Evolutionary conservation across 1,140 invertebrate species (phyloP), one percentile per base, ranked within the genome.

Genomic region (Batillaria attramentaria): DNA sequence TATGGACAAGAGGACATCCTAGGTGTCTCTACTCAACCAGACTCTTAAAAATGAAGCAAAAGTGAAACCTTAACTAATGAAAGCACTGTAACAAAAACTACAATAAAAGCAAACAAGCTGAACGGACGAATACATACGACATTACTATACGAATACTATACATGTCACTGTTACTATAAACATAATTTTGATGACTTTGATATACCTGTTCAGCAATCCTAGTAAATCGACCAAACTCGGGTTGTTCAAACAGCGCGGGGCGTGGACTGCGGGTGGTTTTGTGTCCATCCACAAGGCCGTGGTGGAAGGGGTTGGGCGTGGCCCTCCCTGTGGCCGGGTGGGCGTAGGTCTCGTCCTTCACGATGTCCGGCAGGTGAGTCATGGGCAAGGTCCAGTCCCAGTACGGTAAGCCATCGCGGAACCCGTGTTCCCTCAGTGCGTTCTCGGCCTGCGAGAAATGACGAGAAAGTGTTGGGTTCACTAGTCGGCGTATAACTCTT

Each of bases 301-400:
- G 39, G 41, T 69, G 69, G 73, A 82, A 82, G 24, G 83, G 83
- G 72, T 84, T 84, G 20, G 43, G 24, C 20, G 39, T 46, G 28
- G 5, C 33, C 41, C 76, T 43, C 16, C 60, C 62, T 4, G 75
- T 81, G 18, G 16, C 72, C 16, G 82, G 82, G 65, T 81, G 72
- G 13, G n/a, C 18, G 62, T 83, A 79, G 13, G n/a, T 72, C n/a
- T 18, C 60, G 0, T 76, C 62, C 13, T 6, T 35, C 37, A 81
- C 66, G 41, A 83, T 28, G n/a, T 46, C 68, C 20, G 82, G 82
- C 28, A 83, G 37, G 13, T n/a, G 10, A 37, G 54, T 62, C 46
- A 81, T 78, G 8, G 78, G 78, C 28, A 54, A 66, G 20, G 83
- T 84, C 83, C 83, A 84, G 70, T 84, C 83, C 83, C 83, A 81